Evolutionary conservation across 2,797 vertebrate species (phyloP), one percentile per base, ranked within the genome.

Genomic region (Manis pentadactyla): DNA sequence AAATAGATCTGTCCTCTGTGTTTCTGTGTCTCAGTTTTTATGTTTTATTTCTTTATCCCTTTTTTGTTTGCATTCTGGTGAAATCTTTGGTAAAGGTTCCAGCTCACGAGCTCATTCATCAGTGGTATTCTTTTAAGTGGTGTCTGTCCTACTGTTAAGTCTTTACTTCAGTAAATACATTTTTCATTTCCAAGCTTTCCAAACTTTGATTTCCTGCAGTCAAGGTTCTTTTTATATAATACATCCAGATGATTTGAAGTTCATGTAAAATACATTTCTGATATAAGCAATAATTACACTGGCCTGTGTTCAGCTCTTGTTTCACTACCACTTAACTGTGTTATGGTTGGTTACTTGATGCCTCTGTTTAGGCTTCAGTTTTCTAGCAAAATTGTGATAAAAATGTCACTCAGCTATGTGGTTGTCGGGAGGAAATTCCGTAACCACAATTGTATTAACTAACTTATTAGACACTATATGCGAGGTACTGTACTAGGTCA

Each of bases 331-430:
- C 27, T 95, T 78, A 37, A 66, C 39, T 63, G 5, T 79, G 29
- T 90, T 77, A 53, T 17, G 27, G 27, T 66, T 77, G 31, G 53
- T 94, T 94, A 77, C 68, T 61, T 88, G 73, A 61, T 94, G 53
- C 37, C n/a, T 92, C 27, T 59, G 51, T 68, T 86, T 73, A 49
- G 91, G 61, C 49, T 94, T 87, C 29, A 34, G 0, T 73, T 90
- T 92, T 87, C 39, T 77, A 73, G 34, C 73, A 93, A 63, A 95
- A 61, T 21, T 84, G 21, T 89, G 37, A 14, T 89, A 9, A 82
- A 93, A 94, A 88, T 82, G n/a, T 21, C 13, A 64, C 0, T 91
- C 25, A 61, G 13, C 29, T 87, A 5, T 66, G 34, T 42, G 86
- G 51, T 81, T 71, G 14, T 93, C 51, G 34, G 42, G 21, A 73